phyloP scores from a whole-genome alignment of 1,140 invertebrate genomes.

The Formica exsecta region DNA sequence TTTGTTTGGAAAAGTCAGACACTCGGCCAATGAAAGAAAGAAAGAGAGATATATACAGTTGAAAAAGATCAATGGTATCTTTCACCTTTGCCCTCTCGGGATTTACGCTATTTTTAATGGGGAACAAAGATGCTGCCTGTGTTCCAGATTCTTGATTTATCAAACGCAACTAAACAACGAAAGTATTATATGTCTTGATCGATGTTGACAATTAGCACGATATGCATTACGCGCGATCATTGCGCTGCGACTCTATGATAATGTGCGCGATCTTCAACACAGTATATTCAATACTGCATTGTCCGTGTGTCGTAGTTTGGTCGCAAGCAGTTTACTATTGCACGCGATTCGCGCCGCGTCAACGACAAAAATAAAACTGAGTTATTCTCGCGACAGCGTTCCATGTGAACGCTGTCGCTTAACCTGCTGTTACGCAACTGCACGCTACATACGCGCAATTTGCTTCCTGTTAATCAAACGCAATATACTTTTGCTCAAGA shows the following conservation, averaged over 20 bases:
- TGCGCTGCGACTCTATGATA: conserved; percentile 4
- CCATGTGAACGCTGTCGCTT: conserved; percentile 34
- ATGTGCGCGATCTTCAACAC: background rate
- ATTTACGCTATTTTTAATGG: conserved; percentile 42
- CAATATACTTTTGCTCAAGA: conserved; percentile 31
- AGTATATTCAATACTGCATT: background rate
- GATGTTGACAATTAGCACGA: conserved; percentile 26
- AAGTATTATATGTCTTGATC: conserved; percentile 15
- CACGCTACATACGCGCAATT: conserved; percentile 18
- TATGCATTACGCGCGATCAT: background rate
- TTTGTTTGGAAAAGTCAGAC: background rate
- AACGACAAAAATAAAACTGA: conserved; percentile 51
- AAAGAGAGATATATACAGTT: conserved; percentile 3
- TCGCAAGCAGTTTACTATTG: background rate
- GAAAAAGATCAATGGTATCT: conserved; percentile 37
- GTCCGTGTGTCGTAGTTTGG: background rate
- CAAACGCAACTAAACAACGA: background rate
- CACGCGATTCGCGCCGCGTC: conserved; percentile 29
- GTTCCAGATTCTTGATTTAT: conserved; percentile 43
- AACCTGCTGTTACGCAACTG: conserved; percentile 25
- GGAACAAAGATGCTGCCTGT: background rate
- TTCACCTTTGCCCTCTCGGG: conserved; percentile 31
- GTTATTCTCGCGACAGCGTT: conserved; percentile 1
- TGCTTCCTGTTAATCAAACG: conserved; percentile 50
- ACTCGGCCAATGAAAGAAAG: background rate